phyloP scores from a whole-genome alignment of 2,888 invertebrate species.

The Sycophila texana region DNA sequence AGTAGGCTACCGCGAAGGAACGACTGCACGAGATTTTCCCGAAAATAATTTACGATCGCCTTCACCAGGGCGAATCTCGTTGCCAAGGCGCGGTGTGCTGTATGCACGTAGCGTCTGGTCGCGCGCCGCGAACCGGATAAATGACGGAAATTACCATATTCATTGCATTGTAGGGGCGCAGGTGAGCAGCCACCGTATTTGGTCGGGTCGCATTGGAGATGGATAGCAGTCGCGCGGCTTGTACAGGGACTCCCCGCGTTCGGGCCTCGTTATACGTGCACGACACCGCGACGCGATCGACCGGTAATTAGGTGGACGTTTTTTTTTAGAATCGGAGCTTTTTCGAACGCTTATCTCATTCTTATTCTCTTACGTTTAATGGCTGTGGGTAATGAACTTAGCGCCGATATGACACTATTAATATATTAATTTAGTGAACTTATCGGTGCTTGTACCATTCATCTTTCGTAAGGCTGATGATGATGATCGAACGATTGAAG shows the following conservation, averaged over 20 bases:
- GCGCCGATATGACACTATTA: too few species aligned
- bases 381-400: too few species aligned
- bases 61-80: background rate
- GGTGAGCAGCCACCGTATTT: slow-evolving; percentile 69
- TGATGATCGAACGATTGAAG: too few species aligned
- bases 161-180: slow-evolving; percentile 67
- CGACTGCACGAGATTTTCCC: slow-evolving; percentile 11
- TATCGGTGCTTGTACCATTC: too few species aligned
- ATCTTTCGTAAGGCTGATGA: too few species aligned
- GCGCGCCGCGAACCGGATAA: slow-evolving; percentile 65
- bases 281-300: too few species aligned
- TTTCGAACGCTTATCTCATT: too few species aligned
- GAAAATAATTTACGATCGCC: slow-evolving; percentile 37
- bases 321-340: too few species aligned
- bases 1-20: slow-evolving; percentile 2
- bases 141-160: slow-evolving; percentile 73
- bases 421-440: too few species aligned
- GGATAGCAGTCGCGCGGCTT: slow-evolving; percentile 66
- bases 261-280: background rate
- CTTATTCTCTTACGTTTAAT: too few species aligned
- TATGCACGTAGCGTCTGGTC: slow-evolving; percentile 19
- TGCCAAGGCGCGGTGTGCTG: slow-evolving; percentile 8
- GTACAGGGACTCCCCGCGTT: slow-evolving; percentile 54
- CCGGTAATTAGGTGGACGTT: too few species aligned
- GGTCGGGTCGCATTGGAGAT: slow-evolving; percentile 59